Percentiles rank a stretch among this genome's conserved stretches.
Evolutionary conservation across 1,140 invertebrate species (phyloP).

Genomic region (Trachymyrmex cornetzi): DNA sequence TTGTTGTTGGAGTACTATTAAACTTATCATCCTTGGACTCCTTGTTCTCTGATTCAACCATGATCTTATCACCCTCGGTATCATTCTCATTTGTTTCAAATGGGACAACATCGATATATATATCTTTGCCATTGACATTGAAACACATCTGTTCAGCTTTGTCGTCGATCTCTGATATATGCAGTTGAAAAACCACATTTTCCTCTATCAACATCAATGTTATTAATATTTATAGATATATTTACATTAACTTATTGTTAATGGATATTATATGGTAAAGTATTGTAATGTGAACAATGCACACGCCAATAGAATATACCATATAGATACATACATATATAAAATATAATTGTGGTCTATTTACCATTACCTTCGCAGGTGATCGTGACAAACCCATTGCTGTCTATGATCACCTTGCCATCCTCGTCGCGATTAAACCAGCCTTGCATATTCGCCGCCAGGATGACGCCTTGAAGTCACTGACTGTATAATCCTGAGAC

Average conservation of each 20-base stretch:
- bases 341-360: too few relatives aligned
- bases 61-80: neutral
- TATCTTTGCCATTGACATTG: constrained; percentile 46
- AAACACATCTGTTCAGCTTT: constrained; percentile 38
- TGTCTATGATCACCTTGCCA: constrained; percentile 32
- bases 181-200: constrained; percentile 7
- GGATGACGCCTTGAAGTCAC: too few relatives aligned
- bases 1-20: neutral
- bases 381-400: constrained; percentile 33
- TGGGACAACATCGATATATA: constrained; percentile 32
- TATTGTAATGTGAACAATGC: too few relatives aligned
- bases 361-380: constrained; percentile 51
- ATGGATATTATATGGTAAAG: neutral
- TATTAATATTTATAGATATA: too few relatives aligned
- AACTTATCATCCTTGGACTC: neutral
- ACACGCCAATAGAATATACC: too few relatives aligned
- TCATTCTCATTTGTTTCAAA: constrained; percentile 23
- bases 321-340: too few relatives aligned
- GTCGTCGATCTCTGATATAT: constrained; percentile 40
- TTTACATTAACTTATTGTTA: neutral
- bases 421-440: constrained; percentile 41
- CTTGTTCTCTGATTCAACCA: neutral
- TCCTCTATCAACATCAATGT: constrained; percentile 21
- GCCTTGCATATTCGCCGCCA: constrained; percentile 23
- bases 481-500: too few relatives aligned